These are phyloP conservation scores for Scelioninae gen. 1 DNA, from an alignment of 2,888 invertebrate species.

Conservation along the genomic window DNA sequence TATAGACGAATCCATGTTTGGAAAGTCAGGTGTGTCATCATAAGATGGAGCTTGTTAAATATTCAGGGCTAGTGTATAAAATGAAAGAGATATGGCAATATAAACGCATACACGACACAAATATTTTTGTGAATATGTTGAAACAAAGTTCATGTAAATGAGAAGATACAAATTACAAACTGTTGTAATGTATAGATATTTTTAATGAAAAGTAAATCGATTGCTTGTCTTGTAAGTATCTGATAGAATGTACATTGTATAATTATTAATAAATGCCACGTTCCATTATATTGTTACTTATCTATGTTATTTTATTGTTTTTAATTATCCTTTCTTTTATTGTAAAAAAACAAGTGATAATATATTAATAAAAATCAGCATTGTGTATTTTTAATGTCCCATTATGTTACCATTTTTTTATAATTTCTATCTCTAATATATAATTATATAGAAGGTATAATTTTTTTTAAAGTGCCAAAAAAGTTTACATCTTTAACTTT, in stretches of 20 bases:
- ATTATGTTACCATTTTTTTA: too few relatives aligned
- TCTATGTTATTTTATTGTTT: too few relatives aligned
- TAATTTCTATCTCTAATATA: too few relatives aligned
- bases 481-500: too few relatives aligned
- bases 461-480: too few relatives aligned
- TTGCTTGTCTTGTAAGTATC: slow-evolving; percentile 75
- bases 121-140: slow-evolving; percentile 77
- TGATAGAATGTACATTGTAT: slow-evolving; percentile 76
- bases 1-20: slow-evolving; percentile 55
- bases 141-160: slow-evolving; percentile 73
- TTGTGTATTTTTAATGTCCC: too few relatives aligned
- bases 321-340: too few relatives aligned
- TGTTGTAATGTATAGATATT: slow-evolving; percentile 80
- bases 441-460: too few relatives aligned
- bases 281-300: slow-evolving; percentile 76
- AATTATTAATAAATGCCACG: slow-evolving; percentile 82
- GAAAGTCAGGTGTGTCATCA: slow-evolving; percentile 24
- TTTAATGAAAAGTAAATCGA: slow-evolving; percentile 71
- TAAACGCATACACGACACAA: slow-evolving; percentile 56
- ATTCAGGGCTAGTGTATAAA: slow-evolving; percentile 54
- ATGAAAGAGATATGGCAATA: slow-evolving; percentile 49
- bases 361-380: too few relatives aligned
- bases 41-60: slow-evolving; percentile 56
- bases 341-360: too few relatives aligned
- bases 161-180: slow-evolving; percentile 71